Conservation (phyloP, 2,113 vertebrate species). For the Callipepla californica region DNA sequence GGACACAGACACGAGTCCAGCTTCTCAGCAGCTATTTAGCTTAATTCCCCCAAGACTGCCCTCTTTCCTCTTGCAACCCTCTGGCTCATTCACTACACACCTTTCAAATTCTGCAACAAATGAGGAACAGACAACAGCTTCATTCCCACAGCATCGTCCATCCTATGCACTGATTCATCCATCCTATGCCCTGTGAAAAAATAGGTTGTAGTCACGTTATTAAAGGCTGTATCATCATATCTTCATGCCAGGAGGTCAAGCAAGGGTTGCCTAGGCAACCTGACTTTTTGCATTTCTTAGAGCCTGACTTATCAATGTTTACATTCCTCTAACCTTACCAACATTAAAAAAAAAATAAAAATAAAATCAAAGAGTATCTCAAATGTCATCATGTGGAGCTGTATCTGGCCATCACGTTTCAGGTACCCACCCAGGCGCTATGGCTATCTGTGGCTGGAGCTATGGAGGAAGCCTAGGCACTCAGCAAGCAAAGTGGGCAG, state of each 20-base stretch:
- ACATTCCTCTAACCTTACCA: neutral
- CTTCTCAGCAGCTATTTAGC: neutral
- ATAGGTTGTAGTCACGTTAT: constrained; percentile 63
- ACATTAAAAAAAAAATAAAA: neutral
- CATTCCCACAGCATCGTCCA: constrained; percentile 70
- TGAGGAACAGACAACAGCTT: constrained; percentile 75
- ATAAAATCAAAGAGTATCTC: neutral
- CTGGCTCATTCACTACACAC: constrained; percentile 70
- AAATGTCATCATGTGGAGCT: neutral
- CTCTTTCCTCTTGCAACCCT: constrained; percentile 17
- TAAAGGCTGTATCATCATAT: constrained; percentile 33
- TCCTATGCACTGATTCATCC: constrained; percentile 68
- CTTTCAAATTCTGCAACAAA: constrained; percentile 76
- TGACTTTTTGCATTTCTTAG: constrained; percentile 40
- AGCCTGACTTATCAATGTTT: neutral
- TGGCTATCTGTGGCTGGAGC: neutral
- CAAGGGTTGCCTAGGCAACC: constrained; percentile 61
- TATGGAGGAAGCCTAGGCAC: neutral
- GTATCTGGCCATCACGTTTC: neutral
- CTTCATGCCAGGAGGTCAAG: constrained; percentile 56
- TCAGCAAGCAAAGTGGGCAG: neutral
- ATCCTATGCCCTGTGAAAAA: constrained; percentile 73
- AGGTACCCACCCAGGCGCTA: neutral
- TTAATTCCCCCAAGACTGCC: neutral
- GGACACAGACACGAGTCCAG: neutral